Evolutionary conservation across 2,797 vertebrate species (phyloP), one percentile per base, ranked within the genome.

Genomic region (Aldrovandia affinis): DNA sequence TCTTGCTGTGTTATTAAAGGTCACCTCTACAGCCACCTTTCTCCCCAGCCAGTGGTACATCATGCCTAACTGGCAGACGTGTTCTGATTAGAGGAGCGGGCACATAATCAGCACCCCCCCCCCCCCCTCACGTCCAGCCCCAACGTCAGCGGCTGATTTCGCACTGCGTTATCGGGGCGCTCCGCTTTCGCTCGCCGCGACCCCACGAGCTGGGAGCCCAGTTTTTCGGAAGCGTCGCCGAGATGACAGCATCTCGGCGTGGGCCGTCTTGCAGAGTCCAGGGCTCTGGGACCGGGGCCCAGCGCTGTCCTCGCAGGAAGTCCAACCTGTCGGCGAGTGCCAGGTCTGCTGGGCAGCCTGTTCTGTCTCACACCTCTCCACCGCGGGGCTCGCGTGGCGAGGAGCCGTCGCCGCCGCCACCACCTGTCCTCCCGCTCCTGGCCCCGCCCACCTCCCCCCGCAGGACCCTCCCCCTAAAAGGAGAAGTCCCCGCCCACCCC

Each of bases 401-500:
- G 50, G 36, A 22, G 33, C 20, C 33, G 52, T 12, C 33, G 33
- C 20, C 33, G 52, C 6, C 33, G 9, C 50, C 18, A 44, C 81
- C 81, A 81, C 59, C 81, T 81, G 61, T 63, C 81, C 25, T 68
- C 39, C 39, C 12, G 33, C 33, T 6, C 12, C 0, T 4, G 12
- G 15, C 5, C 33, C 33, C 14, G 33, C 65, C 39, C 36, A 36
- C 18, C 70, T 75, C 20, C 22, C n/a, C 68, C 25, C 20, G 12
- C 12, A 59, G 57, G 61, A 25, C 61, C 25, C 61, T 28, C 2
- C 28, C 57, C 57, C 25, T 12, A 54, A 33, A 22, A 22, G 18
- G 6, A 73, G 83, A 88, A 88, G 86, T 78, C 33, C 79, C 80
- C 44, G 81, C 84, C 87, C 0, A 54, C 78, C 14, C 12, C 14